phyloP scores from a whole-genome alignment of 2,888 invertebrate genomes.

The Pyrochroa serraticornis region DNA sequence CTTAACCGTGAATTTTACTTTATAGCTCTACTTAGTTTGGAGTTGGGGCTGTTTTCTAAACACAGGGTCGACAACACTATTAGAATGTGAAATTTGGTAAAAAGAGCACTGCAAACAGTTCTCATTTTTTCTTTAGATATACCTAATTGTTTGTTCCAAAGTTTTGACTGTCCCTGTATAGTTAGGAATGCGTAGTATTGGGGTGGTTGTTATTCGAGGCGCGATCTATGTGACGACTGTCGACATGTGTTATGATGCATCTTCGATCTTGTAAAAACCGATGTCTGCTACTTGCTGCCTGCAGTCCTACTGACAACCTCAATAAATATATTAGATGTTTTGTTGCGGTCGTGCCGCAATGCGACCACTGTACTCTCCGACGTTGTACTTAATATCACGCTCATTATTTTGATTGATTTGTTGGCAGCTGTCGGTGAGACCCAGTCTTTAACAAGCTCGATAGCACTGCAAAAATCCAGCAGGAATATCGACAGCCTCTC shows the following conservation, averaged over 20 bases:
- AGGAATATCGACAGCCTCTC: conserved; percentile 19
- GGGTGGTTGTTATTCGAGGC: conserved; percentile 44
- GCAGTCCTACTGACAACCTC: conserved; percentile 41
- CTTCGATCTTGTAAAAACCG: conserved; percentile 43
- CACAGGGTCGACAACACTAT: too few relatives aligned
- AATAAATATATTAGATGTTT: conserved; percentile 49
- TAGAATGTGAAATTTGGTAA: too few relatives aligned
- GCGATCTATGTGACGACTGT: conserved; percentile 40
- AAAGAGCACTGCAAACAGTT: too few relatives aligned
- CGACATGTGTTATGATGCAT: conserved; percentile 45
- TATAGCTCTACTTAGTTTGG: too few relatives aligned
- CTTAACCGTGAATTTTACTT: too few relatives aligned
- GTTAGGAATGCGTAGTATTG: conserved; percentile 26
- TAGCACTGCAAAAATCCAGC: conserved; percentile 27
- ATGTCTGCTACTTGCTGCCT: conserved; percentile 39
- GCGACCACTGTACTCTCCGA: conserved; percentile 31
- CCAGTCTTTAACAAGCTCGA: conserved; percentile 32
- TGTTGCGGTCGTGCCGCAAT: conserved; percentile 34
- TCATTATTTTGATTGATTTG: conserved; percentile 34
- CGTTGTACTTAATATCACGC: conserved; percentile 32
- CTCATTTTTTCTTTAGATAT: too few relatives aligned
- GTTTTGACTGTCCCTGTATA: too few relatives aligned
- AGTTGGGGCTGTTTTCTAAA: too few relatives aligned
- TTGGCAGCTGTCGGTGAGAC: conserved; percentile 33
- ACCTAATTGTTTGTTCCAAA: too few relatives aligned